Base-by-base conservation (phyloP, 2,888 invertebrate genomes). In the Morinoia aosen region DNA sequence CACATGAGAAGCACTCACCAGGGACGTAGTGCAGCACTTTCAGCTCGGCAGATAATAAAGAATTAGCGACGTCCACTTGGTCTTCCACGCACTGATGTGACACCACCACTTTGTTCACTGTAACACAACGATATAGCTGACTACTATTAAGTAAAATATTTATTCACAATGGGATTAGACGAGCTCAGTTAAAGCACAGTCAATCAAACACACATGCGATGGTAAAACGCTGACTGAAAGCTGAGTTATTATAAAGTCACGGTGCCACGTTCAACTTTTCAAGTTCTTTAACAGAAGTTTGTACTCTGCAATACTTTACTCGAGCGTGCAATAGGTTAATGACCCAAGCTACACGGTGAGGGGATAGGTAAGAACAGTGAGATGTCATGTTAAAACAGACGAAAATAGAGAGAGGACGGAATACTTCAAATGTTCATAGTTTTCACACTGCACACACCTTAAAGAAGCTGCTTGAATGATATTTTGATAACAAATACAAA, bases 21-120 rank as follows among this genome's bases (percentile, higher is more conserved):
- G 93, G 57, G 58, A 93, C 57, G 7, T 12, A 33, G 57, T 56
- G 93, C 58, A 93, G 57, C 93, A 93, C 57, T 25, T 33, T 57
- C 56, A 93, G n/a, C 93, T 93, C 25, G 7, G 93, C 25, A 16
- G 11, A 8, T 12, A 93, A 19, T 33, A 93, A 57, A 12, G 93
- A 14, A 33, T 19, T 57, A 19, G 57, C 93, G 58, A 39, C 48
- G 33, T 25, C 25, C 48, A 93, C 57, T 39, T 93, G 48, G 57
- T 93, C 93, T 0, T 57, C 33, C 12, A 33, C 11, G 12, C 33
- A 33, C 25, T n/a, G 93, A 12, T 93, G 93, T 7, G 93, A 93
- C 57, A 93, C 93, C 57, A 33, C 56, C 93, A 93, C 93, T 93
- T 93, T 93, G 58, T 56, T 57, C 93, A 93, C 93, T 93, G 93